Evolutionary conservation across 2,888 invertebrate species (phyloP).

Genomic region (Troides helena): DNA sequence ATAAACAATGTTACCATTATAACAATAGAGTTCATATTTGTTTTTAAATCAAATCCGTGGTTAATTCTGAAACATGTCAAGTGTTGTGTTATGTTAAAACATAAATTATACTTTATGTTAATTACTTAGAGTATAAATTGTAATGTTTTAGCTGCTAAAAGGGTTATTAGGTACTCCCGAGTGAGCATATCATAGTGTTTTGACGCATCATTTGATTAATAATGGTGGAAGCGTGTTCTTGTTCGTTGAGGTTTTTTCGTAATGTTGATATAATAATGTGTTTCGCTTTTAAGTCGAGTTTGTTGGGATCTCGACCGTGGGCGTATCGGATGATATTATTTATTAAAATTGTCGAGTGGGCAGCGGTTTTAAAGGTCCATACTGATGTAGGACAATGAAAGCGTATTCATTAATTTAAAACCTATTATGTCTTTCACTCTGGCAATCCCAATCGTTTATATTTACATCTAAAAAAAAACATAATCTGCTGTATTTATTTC

Average conservation of each 20-base stretch:
- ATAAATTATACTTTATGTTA: slow-evolving; percentile 27
- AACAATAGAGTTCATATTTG: slow-evolving; percentile 10
- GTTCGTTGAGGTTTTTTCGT: slow-evolving; percentile 50
- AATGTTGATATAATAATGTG: slow-evolving; percentile 65
- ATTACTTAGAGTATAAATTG: slow-evolving; percentile 27
- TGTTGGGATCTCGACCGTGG: slow-evolving; percentile 16
- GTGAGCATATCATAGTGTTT: slow-evolving; percentile 76
- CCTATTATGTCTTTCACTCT: no score
- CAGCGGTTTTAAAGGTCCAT: no score
- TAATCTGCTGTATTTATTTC: no score
- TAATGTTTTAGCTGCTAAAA: slow-evolving; percentile 30
- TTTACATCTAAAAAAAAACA: no score
- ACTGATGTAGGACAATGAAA: no score
- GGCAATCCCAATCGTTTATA: no score
- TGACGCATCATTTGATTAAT: slow-evolving; percentile 78
- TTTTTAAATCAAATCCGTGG: neutral
- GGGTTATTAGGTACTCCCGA: slow-evolving; percentile 72
- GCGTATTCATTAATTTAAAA: no score
- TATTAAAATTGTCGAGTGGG: slow-evolving; percentile 7
- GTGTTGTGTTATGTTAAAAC: neutral
- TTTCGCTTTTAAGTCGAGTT: slow-evolving; percentile 53
- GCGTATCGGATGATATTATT: slow-evolving; percentile 12
- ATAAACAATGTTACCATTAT: slow-evolving; percentile 39
- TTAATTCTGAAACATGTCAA: slow-evolving; percentile 22
- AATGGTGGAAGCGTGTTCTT: slow-evolving; percentile 71